Evolutionary conservation across 1,140 invertebrate genomes (phyloP).

Genomic region (Rhynchophorus ferrugineus): DNA sequence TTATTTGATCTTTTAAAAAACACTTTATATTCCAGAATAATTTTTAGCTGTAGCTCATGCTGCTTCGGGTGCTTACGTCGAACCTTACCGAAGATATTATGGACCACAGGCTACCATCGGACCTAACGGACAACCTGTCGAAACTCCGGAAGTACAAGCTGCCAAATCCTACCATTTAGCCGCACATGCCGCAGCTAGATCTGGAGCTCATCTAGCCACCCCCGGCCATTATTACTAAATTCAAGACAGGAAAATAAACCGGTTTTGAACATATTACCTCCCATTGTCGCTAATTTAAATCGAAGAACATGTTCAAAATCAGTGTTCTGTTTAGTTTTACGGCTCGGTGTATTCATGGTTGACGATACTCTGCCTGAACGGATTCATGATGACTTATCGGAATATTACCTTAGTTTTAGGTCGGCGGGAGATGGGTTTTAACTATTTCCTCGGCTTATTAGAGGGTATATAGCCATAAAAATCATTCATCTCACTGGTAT

Average conservation of each 20-base stretch:
- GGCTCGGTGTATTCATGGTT: too few species aligned
- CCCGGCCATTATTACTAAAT: slow-evolving; percentile 13
- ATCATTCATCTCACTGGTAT: background rate
- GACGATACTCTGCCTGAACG: too few species aligned
- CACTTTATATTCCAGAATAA: too few species aligned
- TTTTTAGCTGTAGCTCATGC: slow-evolving; percentile 12
- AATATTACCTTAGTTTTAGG: background rate
- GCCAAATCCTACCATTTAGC: slow-evolving; percentile 52
- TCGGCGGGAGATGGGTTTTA: background rate
- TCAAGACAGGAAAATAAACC: background rate
- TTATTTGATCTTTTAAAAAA: too few species aligned
- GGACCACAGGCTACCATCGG: slow-evolving; percentile 28
- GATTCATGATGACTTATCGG: background rate
- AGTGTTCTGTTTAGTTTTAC: too few species aligned
- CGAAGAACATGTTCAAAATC: background rate
- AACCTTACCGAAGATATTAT: slow-evolving; percentile 36
- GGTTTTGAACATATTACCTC: background rate
- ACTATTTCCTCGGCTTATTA: background rate
- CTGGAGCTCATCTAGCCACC: slow-evolving; percentile 2
- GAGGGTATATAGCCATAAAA: background rate
- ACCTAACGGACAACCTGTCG: slow-evolving; percentile 36
- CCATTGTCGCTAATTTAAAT: too few species aligned
- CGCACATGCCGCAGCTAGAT: slow-evolving; percentile 32
- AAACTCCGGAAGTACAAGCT: slow-evolving; percentile 52
- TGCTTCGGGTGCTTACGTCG: slow-evolving; percentile 31